Conservation (phyloP, 2,797 vertebrate genomes). For the Tenualosa thibaudeaui region DNA sequence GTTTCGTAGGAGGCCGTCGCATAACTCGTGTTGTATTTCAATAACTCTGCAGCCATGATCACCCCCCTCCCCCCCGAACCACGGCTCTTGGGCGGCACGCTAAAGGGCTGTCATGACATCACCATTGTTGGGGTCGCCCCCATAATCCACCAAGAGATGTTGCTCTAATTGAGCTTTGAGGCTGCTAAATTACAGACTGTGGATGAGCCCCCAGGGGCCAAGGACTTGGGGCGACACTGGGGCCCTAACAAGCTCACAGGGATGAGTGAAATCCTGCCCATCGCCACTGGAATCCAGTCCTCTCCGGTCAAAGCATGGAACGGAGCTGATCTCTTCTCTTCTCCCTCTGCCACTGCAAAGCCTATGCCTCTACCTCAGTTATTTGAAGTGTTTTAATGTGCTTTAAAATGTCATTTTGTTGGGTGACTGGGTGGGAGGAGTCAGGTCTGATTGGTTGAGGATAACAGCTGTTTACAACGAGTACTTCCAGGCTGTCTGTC, state of each 20-base stretch:
- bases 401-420: neutral
- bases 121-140: constrained; percentile 36
- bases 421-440: neutral
- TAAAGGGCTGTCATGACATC: constrained; percentile 46
- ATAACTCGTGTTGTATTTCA: neutral
- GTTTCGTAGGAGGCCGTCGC: neutral
- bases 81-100: neutral
- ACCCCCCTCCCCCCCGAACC: neutral
- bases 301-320: neutral
- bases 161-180: constrained; percentile 53
- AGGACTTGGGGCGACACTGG: constrained; percentile 48
- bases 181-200: constrained; percentile 45
- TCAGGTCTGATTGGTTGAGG: neutral
- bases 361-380: neutral
- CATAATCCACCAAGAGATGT: constrained; percentile 42
- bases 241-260: constrained; percentile 36
- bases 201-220: constrained; percentile 20
- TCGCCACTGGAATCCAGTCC: neutral
- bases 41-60: constrained; percentile 59
- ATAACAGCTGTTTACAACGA: constrained; percentile 35
- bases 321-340: neutral
- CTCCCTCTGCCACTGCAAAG: neutral
- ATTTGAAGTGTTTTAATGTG: neutral
- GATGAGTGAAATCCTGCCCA: constrained; percentile 2
- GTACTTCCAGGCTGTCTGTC: constrained; percentile 40